Base-by-base conservation (phyloP, 2,797 vertebrate genomes). In the Enteromius trimaculatus region DNA sequence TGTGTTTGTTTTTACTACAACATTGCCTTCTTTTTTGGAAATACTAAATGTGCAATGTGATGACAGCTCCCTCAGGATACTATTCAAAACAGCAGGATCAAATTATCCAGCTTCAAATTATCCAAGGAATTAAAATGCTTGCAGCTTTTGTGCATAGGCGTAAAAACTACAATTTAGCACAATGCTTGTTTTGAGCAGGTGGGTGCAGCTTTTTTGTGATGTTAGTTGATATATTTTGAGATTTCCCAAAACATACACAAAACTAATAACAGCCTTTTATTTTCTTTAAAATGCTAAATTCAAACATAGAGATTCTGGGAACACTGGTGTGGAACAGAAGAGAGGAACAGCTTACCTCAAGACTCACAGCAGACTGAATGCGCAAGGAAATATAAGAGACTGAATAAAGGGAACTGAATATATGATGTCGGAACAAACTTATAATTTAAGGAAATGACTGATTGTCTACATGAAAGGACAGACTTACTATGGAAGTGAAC, bases 171-270 rank as follows among this genome's bases (percentile, higher is more conserved):
- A 55, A 53, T 51, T 49, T 39, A 23, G 13, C 23, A n/a, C 44
- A 37, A 3, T 39, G 14, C 29, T 53, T 47, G 11, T 65, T 64
- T 78, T 65, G n/a, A 66, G 11, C 53, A 60, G n/a, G n/a, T 23
- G 39, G 37, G 39, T 47, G 44, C 74, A 77, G 72, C 51, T 55
- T 62, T 77, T 77, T 75, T 58, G 3, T 14, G 31, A 75, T 31
- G 76, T 47, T 47, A 47, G 42, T 21, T 62, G 17, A 49, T 47
- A 49, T 65, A 65, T 64, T 11, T 29, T n/a, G 26, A 49, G 76
- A 65, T 49, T 42, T 65, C 60, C 19, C 17, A 65, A 78, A 78
- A 65, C 42, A 65, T 7, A 17, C 34, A 26, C 34, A 65, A 34
- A 65, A 47, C 17, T 11, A 62, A 62, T 44, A 49, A 65, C 62